phyloP scores from a whole-genome alignment of 92 coral and sea anemone genomes.

The Parazoanthus swiftii region DNA sequence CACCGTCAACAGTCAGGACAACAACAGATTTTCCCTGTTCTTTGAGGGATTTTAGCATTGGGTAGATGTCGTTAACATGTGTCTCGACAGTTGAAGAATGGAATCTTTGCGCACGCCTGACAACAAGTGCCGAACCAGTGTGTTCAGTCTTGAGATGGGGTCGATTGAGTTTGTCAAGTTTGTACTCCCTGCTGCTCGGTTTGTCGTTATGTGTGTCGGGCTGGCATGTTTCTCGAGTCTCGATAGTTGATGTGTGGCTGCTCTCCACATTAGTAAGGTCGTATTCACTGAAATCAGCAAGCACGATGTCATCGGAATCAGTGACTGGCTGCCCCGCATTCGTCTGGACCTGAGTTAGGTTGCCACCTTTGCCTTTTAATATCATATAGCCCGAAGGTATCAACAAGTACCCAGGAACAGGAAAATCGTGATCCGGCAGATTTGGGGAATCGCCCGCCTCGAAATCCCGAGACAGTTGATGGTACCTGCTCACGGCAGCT shows the following conservation, averaged over 20 bases:
- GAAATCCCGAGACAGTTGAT: too few species aligned
- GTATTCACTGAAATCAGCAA: constrained; percentile 25
- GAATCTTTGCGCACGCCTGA: not conserved
- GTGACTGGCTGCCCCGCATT: too few species aligned
- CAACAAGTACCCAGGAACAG: too few species aligned
- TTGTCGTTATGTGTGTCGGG: not conserved
- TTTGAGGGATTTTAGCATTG: constrained; percentile 15
- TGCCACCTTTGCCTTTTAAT: too few species aligned
- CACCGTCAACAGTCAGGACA: constrained; percentile 37
- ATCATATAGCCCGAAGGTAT: too few species aligned
- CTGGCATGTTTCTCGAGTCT: not conserved
- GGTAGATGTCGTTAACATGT: constrained; percentile 1
- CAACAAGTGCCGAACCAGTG: constrained; percentile 8
- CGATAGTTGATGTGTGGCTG: not conserved
- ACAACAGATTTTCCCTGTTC: constrained; percentile 11
- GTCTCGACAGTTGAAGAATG: constrained; percentile 24
- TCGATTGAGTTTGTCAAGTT: constrained; percentile 2
- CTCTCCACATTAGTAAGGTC: not conserved
- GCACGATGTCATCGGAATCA: constrained; percentile 20
- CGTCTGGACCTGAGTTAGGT: too few species aligned
- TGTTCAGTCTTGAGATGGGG: too few species aligned
- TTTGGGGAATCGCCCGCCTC: too few species aligned
- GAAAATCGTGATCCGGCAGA: too few species aligned
- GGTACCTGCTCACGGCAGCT: too few species aligned
- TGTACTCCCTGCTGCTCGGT: too few species aligned